Evolutionary conservation across 1,140 invertebrate genomes (phyloP).

Genomic region (Polyergus mexicanus): DNA sequence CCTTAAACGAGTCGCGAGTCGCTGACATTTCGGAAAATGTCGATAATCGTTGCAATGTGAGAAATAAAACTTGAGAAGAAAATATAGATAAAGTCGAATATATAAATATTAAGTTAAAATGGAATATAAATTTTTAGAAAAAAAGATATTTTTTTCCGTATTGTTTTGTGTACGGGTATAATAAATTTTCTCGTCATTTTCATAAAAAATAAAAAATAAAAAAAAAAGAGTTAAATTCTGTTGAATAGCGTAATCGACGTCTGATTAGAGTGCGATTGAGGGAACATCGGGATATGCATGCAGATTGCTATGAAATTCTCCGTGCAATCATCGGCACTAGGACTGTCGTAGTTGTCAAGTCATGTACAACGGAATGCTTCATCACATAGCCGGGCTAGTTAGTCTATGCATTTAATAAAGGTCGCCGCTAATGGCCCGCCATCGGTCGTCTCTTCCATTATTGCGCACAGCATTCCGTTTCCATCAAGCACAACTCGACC

Average conservation of each 20-base stretch:
- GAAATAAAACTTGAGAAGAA: neutral
- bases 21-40: conserved; percentile 18
- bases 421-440: conserved; percentile 60
- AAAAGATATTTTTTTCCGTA: too few relatives aligned
- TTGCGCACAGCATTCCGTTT: conserved; percentile 38
- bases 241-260: conserved; percentile 57
- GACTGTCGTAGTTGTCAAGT: conserved; percentile 79
- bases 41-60: conserved; percentile 7
- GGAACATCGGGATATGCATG: conserved; percentile 14
- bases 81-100: neutral
- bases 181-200: neutral
- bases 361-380: conserved; percentile 84
- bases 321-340: conserved; percentile 47
- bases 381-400: conserved; percentile 82
- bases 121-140: neutral
- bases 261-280: conserved; percentile 64
- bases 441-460: conserved; percentile 39
- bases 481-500: neutral
- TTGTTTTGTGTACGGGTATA: neutral
- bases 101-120: neutral
- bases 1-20: neutral
- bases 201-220: neutral
- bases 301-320: conserved; percentile 75
- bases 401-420: conserved; percentile 84
- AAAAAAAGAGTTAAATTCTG: conserved; percentile 13